phyloP scores from a whole-genome alignment of 2,113 vertebrate species.

The Vicugna pacos region DNA sequence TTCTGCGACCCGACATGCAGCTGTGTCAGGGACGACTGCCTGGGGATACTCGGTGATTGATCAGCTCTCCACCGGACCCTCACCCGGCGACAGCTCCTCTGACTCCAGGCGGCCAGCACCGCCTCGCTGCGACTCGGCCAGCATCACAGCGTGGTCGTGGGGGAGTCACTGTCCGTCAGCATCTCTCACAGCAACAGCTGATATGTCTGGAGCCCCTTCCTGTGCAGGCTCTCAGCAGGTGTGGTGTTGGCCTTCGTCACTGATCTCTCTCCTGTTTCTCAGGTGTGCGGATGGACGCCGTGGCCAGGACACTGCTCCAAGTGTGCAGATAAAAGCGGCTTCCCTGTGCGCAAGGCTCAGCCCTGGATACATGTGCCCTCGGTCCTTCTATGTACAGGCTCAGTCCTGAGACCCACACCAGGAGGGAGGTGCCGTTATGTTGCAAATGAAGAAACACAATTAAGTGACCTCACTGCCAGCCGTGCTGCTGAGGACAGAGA shows the following conservation, averaged over 20 bases:
- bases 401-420: accelerated
- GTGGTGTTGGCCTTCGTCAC: not conserved
- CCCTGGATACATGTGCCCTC: accelerated
- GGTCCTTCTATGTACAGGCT: not conserved
- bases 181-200: too few relatives aligned
- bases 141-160: not conserved
- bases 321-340: not conserved
- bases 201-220: accelerated
- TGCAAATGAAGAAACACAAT: too few relatives aligned
- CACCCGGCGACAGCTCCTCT: not conserved
- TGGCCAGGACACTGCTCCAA: not conserved
- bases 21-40: accelerated
- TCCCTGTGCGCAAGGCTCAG: accelerated
- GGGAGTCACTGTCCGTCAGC: not conserved
- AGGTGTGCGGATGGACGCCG: not conserved
- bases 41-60: accelerated
- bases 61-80: accelerated
- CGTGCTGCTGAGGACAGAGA: accelerated
- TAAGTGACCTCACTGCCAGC: not conserved
- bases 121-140: too few relatives aligned
- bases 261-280: not conserved
- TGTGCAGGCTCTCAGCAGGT: not conserved
- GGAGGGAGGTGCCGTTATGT: accelerated
- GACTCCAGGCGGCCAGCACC: accelerated
- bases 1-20: accelerated